phyloP scores from a whole-genome alignment of 2,797 vertebrate species.

The Notolepis coatsorum region DNA sequence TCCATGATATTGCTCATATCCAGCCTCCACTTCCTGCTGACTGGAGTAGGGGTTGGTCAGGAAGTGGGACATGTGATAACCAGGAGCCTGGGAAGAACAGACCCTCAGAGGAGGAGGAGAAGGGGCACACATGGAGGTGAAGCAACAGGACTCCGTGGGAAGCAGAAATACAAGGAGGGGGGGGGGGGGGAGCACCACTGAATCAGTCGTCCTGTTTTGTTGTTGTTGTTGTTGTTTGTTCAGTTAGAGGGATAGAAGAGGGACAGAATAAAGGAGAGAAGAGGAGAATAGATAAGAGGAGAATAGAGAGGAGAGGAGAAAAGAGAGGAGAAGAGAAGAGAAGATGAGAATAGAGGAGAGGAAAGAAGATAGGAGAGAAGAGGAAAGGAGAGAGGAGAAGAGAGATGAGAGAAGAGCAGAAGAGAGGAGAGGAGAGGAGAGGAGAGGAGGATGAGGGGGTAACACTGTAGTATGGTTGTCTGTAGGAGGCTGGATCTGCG shows the following conservation, averaged over 20 bases:
- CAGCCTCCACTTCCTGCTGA: conserved; percentile 56
- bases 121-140: conserved; percentile 54
- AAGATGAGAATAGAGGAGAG: conserved; percentile 6
- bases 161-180: conserved; percentile 14
- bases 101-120: conserved; percentile 62
- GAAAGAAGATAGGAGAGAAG: conserved; percentile 14
- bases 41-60: conserved; percentile 46
- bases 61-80: conserved; percentile 48
- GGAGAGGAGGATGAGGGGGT: conserved; percentile 34
- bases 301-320: conserved; percentile 17
- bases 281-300: background rate
- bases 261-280: conserved; percentile 19
- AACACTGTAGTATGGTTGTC: conserved; percentile 77
- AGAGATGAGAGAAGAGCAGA: too few species aligned
- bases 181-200: conserved; percentile 56
- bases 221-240: conserved; percentile 2
- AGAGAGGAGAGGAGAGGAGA: conserved; percentile 3
- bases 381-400: conserved; percentile 12
- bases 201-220: conserved; percentile 41
- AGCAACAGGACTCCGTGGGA: conserved; percentile 62
- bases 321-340: background rate
- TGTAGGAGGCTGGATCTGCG: conserved; percentile 60
- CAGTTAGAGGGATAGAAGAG: background rate
- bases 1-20: conserved; percentile 77
- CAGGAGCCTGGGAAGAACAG: conserved; percentile 68